Percentiles rank a stretch among this genome's conserved stretches.
Conservation (phyloP, 2,113 vertebrate species). For the Centropristis striata region DNA sequence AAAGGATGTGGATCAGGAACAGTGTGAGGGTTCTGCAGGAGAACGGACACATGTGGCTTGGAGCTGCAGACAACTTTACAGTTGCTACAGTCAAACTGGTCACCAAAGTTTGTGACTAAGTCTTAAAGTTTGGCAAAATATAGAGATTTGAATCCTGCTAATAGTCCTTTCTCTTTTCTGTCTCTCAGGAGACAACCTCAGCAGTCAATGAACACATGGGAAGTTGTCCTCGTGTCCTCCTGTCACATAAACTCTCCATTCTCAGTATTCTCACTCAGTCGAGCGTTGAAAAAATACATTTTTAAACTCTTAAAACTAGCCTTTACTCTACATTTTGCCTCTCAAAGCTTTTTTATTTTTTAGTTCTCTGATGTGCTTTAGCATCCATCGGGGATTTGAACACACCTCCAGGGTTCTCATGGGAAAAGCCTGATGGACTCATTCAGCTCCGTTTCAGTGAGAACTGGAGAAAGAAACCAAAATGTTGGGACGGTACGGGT, state of each 20-base stretch:
- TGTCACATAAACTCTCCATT: constrained; percentile 23
- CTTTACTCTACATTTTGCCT: constrained; percentile 50
- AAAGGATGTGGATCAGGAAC: constrained; percentile 41
- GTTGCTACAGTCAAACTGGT: constrained; percentile 36
- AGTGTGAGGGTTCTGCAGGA: constrained; percentile 39
- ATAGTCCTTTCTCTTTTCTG: constrained; percentile 2
- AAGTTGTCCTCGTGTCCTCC: constrained; percentile 25
- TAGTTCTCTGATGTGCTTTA: constrained; percentile 72
- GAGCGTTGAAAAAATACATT: constrained; percentile 76
- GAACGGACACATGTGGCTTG: constrained; percentile 43
- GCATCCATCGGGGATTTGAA: constrained; percentile 46
- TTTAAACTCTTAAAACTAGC: constrained; percentile 62
- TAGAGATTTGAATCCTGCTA: constrained; percentile 42
- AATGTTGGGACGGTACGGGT: constrained; percentile 26
- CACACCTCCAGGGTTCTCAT: constrained; percentile 48
- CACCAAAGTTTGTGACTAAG: constrained; percentile 39
- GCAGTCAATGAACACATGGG: constrained; percentile 18
- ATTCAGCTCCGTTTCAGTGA: constrained; percentile 10
- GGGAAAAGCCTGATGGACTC: constrained; percentile 42
- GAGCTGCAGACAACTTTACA: constrained; percentile 30
- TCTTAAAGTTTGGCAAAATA: constrained; percentile 58
- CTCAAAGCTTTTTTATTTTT: constrained; percentile 31
- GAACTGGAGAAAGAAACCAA: constrained; percentile 40
- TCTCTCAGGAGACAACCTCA: neutral
- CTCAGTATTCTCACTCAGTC: constrained; percentile 15